Base-by-base conservation (phyloP, 2,113 vertebrate species). In the Eleginops maclovinus region DNA sequence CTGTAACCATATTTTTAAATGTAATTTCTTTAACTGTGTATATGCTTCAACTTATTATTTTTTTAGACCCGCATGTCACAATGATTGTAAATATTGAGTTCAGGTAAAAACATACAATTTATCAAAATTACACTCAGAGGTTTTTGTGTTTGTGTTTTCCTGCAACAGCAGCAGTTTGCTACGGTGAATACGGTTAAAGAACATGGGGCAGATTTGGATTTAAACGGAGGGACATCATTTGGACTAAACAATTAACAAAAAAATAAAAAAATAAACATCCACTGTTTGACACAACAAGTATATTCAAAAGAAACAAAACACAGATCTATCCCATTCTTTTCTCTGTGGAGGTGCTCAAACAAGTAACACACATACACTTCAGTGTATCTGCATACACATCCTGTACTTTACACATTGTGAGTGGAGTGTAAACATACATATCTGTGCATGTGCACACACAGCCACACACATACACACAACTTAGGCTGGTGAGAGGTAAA, bases 401-500 rank as follows among this genome's bases (percentile, higher is more conserved):
- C 79, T 80, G 81, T 83, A 90, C 83, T 89, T 82, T 85, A 88
- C 88, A 90, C 88, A 84, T 64, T 72, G 83, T 84, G 80, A 92
- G 77, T 84, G 53, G 82, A 79, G 86, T 87, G 88, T 90, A 89
- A 87, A 91, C 88, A 83, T 87, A 87, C 87, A 89, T 85, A 79
- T 80, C 78, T 83, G 80, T 85, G 77, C 85, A 90, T 88, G 77
- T 85, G 84, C 79, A 82, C 74, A 80, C 78, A 81, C 75, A 86
- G 86, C 88, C 86, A 84, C 53, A 76, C 85, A 85, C 81, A 59
- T 88, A 59, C 88, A 88, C 79, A 91, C 89, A 90, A 92, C 87
- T 82, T 86, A 91, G 87, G 89, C 92, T 93, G 91, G 90, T 91
- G 88, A 93, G 89, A 92, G 90, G 90, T 90, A 84, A 86, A 86